phyloP scores from a whole-genome alignment of 2,888 invertebrate species.

The Leptinotarsa haldemani region DNA sequence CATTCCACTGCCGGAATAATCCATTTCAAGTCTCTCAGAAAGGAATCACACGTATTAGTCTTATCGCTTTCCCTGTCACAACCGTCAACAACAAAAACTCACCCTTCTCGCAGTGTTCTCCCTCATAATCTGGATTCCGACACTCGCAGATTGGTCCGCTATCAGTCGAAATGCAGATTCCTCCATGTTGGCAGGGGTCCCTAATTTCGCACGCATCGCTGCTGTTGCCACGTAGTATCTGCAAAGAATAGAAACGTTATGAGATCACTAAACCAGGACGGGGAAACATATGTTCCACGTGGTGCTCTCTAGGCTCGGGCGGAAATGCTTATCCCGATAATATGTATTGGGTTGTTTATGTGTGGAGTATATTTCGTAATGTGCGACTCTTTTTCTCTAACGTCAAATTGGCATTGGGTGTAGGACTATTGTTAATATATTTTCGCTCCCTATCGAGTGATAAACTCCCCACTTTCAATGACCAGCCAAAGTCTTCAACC shows the following conservation, averaged over 20 bases:
- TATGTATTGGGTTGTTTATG: not conserved
- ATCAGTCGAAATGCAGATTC: slow-evolving; percentile 95
- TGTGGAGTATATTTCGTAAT: not conserved
- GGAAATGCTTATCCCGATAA: not conserved
- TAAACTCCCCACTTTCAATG: too few species aligned
- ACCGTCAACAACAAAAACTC: slow-evolving; percentile 52
- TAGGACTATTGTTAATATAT: too few species aligned
- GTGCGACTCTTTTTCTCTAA: not conserved
- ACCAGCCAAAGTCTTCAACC: too few species aligned
- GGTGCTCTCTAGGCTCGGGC: not conserved
- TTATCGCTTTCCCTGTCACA: not conserved
- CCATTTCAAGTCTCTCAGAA: not conserved
- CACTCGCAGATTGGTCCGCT: slow-evolving; percentile 96
- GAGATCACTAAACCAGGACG: not conserved
- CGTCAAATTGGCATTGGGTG: too few species aligned
- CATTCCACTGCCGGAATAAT: not conserved
- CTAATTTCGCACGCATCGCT: slow-evolving; percentile 88
- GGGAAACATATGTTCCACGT: not conserved
- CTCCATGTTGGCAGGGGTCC: slow-evolving; percentile 94
- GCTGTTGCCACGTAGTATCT: slow-evolving; percentile 72
- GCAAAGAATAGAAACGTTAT: slow-evolving; percentile 56
- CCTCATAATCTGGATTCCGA: slow-evolving; percentile 91
- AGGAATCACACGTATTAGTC: not conserved
- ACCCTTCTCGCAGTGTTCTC: slow-evolving; percentile 96
- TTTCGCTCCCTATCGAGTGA: too few species aligned